Evolutionary conservation across 2,888 invertebrate genomes (phyloP).

Genomic region (Eueremaeus valkanovi): DNA sequence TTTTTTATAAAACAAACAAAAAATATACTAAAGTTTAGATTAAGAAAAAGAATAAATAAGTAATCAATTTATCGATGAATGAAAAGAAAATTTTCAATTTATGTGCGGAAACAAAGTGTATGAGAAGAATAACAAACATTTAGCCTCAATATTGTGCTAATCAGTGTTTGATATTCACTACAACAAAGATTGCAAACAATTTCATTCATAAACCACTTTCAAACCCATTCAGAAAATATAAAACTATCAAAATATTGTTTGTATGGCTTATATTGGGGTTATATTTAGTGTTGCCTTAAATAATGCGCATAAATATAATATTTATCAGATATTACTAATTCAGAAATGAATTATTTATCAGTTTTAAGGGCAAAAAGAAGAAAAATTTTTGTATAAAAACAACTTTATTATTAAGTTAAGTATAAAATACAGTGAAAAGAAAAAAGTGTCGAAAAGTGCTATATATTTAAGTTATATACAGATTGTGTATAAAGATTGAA

Average conservation of each 20-base stretch:
- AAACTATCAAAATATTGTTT: neutral
- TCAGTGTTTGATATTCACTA: constrained; percentile 4
- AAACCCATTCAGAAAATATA: neutral
- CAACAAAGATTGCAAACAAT: neutral
- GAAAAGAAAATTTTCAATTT: too few relatives aligned
- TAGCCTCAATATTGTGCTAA: neutral
- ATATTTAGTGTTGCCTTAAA: constrained; percentile 15
- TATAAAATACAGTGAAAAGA: neutral
- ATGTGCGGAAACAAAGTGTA: too few relatives aligned
- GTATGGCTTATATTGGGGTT: neutral
- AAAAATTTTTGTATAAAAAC: neutral
- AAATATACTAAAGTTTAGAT: too few relatives aligned
- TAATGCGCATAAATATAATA: constrained; percentile 30
- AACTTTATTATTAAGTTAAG: constrained; percentile 11
- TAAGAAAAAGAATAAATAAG: too few relatives aligned
- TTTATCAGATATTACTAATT: constrained; percentile 26
- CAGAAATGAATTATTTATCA: constrained; percentile 28
- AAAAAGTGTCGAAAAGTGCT: neutral
- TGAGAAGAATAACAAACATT: too few relatives aligned
- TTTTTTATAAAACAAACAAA: too few relatives aligned
- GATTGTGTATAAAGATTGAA: neutral
- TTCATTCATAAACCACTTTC: constrained; percentile 17
- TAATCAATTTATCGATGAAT: too few relatives aligned
- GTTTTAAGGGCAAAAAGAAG: constrained; percentile 6
- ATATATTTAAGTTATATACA: neutral